Base-by-base conservation (phyloP, 2,888 invertebrate genomes). In the Xestia xanthographa region DNA sequence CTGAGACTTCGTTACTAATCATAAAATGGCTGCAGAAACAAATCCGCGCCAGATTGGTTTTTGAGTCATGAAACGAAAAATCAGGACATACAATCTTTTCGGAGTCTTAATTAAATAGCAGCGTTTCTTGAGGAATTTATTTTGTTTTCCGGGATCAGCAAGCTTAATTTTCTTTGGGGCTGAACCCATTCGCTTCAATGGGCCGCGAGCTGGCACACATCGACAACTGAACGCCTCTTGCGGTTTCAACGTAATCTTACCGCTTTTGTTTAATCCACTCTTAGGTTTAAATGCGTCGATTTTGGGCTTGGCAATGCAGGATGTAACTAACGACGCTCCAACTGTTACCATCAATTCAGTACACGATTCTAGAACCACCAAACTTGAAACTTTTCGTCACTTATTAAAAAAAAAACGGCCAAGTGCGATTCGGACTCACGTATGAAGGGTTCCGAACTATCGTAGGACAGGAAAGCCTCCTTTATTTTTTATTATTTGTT, bases 121-220 rank as follows among this genome's bases (percentile, higher is more conserved):
- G 75, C 70, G 74, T 62, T 80, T 77, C 58, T 26, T 74, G 60
- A 80, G 71, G 77, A 87, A 85, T 86, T 82, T 79, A 82, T 83
- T 74, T 41, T 66, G 63, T 75, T 62, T 50, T 62, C 70, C 56
- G 70, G 26, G 68, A 74, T 58, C 60, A 76, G 82, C 77, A 58
- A 62, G 50, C 73, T 84, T 87, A 85, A 88, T 89, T 85, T 82
- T 82, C 77, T 85, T 81, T 79, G 73, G 69, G 77, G 77, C 75
- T 87, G 79, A 85, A 86, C 76, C 83, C 76, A 80, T 76, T 63
- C 76, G 70, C 80, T 85, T 79, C 79, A 89, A 81, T 85, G 69
- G 72, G 80, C 77, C 80, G 66, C 72, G 72, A 85, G 77, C 74
- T 62, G 75, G 83, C 82, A 81, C 72, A 81, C 84, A 75, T 88